Conservation (phyloP, 2,113 vertebrate species). For the Arizona elegans region DNA sequence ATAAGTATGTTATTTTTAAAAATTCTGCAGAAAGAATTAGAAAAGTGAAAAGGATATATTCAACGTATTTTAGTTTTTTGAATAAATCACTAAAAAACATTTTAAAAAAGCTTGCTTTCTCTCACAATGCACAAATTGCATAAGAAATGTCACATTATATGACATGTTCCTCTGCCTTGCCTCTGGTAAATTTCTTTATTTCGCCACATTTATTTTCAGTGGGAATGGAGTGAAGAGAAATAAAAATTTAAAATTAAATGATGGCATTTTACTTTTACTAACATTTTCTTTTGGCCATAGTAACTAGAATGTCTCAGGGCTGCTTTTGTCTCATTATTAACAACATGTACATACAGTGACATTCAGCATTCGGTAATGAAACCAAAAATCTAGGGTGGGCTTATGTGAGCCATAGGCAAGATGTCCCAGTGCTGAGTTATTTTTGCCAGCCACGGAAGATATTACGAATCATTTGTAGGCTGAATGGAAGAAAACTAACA, state of each 20-base stretch:
- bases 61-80: neutral
- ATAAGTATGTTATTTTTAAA: neutral
- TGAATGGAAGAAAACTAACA: neutral
- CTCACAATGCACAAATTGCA: neutral
- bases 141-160: neutral
- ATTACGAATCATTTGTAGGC: neutral
- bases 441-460: neutral
- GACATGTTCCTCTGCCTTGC: neutral
- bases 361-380: neutral
- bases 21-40: neutral
- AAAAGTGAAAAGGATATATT: neutral
- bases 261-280: neutral
- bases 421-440: neutral
- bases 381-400: neutral
- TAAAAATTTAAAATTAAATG: neutral
- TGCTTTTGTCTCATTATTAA: constrained; percentile 1
- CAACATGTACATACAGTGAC: neutral
- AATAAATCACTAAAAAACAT: neutral
- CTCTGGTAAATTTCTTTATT: neutral
- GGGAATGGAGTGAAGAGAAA: neutral
- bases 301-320: neutral
- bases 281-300: neutral
- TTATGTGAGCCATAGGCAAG: constrained; percentile 7
- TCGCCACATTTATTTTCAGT: neutral
- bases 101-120: neutral